phyloP scores from a whole-genome alignment of 2,113 vertebrate species.

The Uria aalge region DNA sequence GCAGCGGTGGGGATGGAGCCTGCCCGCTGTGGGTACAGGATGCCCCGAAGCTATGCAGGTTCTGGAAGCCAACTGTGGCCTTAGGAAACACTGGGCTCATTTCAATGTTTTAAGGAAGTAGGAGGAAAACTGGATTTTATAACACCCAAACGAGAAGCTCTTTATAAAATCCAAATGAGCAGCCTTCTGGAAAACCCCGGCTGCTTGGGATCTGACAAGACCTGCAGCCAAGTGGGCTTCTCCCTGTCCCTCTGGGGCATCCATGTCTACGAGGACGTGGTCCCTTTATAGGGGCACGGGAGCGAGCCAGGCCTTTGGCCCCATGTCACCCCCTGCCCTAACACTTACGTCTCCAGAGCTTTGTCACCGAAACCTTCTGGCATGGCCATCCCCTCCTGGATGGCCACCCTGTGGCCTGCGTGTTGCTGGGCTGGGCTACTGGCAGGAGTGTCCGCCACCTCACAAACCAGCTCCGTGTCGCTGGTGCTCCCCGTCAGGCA shows the following conservation, averaged over 20 bases:
- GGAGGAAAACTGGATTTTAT: neutral
- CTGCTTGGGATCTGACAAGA: neutral
- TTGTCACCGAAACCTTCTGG: neutral
- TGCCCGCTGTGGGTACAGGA: too few species aligned
- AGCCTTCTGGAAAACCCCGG: neutral
- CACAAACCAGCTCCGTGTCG: neutral
- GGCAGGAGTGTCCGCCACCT: neutral
- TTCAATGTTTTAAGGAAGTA: neutral
- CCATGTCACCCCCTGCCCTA: neutral
- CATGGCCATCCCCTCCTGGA: neutral
- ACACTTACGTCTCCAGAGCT: neutral
- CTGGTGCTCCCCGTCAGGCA: neutral
- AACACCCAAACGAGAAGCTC: neutral
- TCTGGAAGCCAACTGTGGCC: neutral
- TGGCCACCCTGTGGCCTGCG: too few species aligned
- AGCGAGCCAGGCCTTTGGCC: too few species aligned
- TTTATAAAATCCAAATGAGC: neutral
- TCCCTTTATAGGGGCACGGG: neutral
- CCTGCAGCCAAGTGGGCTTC: neutral
- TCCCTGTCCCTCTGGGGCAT: neutral
- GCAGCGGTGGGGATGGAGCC: neutral
- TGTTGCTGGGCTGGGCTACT: neutral
- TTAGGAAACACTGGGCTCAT: neutral
- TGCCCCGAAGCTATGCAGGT: neutral
- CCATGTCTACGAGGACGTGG: fast-evolving